These are phyloP conservation scores for Nephila pilipes DNA, from an alignment of 1,140 invertebrate species.

Conservation along the genomic window DNA sequence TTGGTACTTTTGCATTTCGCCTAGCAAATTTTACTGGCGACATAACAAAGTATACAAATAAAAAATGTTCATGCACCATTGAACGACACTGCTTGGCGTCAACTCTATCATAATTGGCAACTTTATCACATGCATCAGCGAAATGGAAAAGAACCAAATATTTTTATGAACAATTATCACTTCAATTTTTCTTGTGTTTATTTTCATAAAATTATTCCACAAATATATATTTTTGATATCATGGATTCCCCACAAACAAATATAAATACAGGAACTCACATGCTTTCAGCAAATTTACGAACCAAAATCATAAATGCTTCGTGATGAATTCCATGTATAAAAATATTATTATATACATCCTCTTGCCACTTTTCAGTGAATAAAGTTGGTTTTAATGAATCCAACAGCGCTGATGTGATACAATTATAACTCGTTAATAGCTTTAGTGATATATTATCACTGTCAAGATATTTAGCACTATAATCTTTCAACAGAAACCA, in stretches of 20 bases:
- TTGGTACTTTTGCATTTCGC: too few relatives aligned
- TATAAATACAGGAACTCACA: neutral
- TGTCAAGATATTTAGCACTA: neutral
- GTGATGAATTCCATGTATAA: constrained; percentile 53
- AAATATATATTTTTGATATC: too few relatives aligned
- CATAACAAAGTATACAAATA: too few relatives aligned
- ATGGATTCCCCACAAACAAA: neutral
- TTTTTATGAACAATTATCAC: too few relatives aligned
- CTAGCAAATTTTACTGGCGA: too few relatives aligned
- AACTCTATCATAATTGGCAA: too few relatives aligned
- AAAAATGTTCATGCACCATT: too few relatives aligned
- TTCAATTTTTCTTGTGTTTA: too few relatives aligned
- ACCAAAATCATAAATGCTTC: constrained; percentile 52
- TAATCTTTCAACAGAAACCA: constrained; percentile 51
- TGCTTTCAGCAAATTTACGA: neutral
- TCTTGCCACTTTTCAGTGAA: constrained; percentile 49
- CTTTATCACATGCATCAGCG: too few relatives aligned
- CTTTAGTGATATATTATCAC: neutral
- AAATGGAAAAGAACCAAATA: too few relatives aligned
- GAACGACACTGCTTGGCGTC: too few relatives aligned
- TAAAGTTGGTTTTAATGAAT: constrained; percentile 45
- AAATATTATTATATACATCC: constrained; percentile 41
- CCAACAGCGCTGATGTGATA: neutral
- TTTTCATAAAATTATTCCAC: too few relatives aligned
- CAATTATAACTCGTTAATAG: constrained; percentile 4